These are phyloP conservation scores for Chrysoperla carnea DNA, from an alignment of 1,140 invertebrate species.

Conservation along the genomic window DNA sequence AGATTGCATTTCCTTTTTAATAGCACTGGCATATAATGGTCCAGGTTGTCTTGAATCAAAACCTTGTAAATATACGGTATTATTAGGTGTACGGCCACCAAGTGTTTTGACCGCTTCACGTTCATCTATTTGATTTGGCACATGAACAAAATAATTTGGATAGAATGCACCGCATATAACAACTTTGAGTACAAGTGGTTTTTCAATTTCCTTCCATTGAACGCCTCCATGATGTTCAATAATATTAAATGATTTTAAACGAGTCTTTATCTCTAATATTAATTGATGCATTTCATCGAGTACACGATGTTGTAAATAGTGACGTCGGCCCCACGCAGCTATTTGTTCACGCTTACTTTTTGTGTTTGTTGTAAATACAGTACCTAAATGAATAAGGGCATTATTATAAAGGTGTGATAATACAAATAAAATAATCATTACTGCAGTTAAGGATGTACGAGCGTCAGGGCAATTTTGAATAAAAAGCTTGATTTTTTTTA, in stretches of 20 bases:
- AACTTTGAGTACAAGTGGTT: conserved; percentile 42
- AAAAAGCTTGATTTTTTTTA: too few species aligned
- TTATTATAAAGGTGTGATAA: too few species aligned
- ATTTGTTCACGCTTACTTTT: conserved; percentile 22
- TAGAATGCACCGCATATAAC: conserved; percentile 72
- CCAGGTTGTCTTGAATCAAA: conserved; percentile 52
- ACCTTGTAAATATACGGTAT: conserved; percentile 58
- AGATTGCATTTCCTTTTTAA: conserved; percentile 32
- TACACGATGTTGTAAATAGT: conserved; percentile 53
- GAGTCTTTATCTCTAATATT: conserved; percentile 43
- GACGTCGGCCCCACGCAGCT: conserved; percentile 46
- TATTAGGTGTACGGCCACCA: conserved; percentile 50
- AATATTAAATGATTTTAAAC: conserved; percentile 38
- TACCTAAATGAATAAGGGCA: conserved; percentile 6
- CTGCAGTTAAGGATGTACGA: too few species aligned
- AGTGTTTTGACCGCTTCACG: conserved; percentile 43
- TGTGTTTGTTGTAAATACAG: conserved; percentile 10
- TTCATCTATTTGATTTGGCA: conserved; percentile 22
- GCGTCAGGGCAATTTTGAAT: too few species aligned
- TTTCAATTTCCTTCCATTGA: conserved; percentile 26
- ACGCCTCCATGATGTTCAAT: conserved; percentile 18
- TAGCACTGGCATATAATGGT: conserved; percentile 39
- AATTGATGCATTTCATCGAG: conserved; percentile 55
- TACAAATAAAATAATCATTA: too few species aligned
- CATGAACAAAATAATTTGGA: conserved; percentile 70